These are phyloP conservation scores for Heliocidaris erythrogramma DNA, from an alignment of 35 echinoderm and acorn worm genomes.

Conservation along the genomic window DNA sequence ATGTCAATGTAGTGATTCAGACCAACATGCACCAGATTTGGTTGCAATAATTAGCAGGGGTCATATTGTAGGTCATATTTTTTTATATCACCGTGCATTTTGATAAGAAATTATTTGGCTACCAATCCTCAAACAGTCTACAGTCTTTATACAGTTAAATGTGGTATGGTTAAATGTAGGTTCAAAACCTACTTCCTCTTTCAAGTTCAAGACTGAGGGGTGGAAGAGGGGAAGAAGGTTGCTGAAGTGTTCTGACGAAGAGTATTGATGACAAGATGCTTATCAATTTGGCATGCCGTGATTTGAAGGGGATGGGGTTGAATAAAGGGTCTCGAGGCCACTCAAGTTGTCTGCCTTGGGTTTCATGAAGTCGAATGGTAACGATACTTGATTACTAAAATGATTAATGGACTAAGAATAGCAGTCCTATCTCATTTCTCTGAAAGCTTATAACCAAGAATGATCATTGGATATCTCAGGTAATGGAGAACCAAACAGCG, in stretches of 20 bases:
- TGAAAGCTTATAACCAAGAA: background rate
- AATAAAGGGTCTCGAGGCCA: background rate
- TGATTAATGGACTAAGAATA: conserved; percentile 13
- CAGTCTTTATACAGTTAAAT: too few relatives aligned
- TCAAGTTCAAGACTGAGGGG: background rate
- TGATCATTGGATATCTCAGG: background rate
- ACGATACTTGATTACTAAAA: background rate
- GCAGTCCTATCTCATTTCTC: background rate
- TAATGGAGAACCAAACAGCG: background rate
- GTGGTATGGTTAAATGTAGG: background rate
- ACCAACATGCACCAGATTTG: background rate
- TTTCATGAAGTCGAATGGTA: background rate
- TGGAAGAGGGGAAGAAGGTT: background rate
- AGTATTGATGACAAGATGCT: background rate
- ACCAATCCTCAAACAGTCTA: too few relatives aligned
- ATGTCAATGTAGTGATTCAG: background rate
- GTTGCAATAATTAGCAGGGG: background rate
- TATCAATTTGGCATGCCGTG: background rate
- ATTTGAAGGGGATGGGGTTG: background rate
- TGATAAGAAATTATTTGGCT: too few relatives aligned
- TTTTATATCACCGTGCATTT: too few relatives aligned
- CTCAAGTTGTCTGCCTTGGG: background rate
- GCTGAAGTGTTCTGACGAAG: background rate
- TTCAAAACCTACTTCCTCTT: background rate
- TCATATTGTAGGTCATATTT: background rate